These are phyloP conservation scores for Stenopsyche tienmushanensis DNA, from an alignment of 1,140 invertebrate species.

Conservation along the genomic window DNA sequence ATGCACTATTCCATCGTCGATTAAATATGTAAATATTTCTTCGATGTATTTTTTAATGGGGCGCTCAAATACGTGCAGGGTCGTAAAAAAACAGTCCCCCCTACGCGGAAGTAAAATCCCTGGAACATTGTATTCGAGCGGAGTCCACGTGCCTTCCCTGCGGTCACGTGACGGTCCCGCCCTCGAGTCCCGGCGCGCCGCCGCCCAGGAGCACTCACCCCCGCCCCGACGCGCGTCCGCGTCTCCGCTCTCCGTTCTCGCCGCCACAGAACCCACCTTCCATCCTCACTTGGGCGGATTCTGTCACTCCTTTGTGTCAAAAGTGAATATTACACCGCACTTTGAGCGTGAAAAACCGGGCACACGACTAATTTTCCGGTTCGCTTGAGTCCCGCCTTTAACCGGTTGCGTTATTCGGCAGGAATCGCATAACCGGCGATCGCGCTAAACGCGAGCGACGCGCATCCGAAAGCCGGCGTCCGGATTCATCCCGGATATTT, in stretches of 20 bases:
- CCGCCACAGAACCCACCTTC: conserved; percentile 36
- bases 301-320: neutral
- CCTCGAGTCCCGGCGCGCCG: conserved; percentile 43
- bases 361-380: neutral
- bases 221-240: conserved; percentile 35
- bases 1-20: too few species aligned
- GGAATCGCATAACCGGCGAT: too few species aligned
- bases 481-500: neutral
- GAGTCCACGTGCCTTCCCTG: conserved; percentile 42
- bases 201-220: conserved; percentile 47
- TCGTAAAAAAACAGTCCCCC: too few species aligned
- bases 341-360: neutral
- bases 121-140: too few species aligned
- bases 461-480: too few species aligned
- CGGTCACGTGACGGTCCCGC: conserved; percentile 25
- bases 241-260: too few species aligned
- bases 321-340: neutral
- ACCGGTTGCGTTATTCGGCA: conserved; percentile 1
- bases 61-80: too few species aligned
- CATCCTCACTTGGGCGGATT: conserved; percentile 27
- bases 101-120: too few species aligned
- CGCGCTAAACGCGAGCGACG: too few species aligned
- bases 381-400: neutral
- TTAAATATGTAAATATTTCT: too few species aligned
- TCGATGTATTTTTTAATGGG: too few species aligned